These are phyloP conservation scores for Oryzias javanicus DNA, from an alignment of 2,113 vertebrate species.

Conservation along the genomic window DNA sequence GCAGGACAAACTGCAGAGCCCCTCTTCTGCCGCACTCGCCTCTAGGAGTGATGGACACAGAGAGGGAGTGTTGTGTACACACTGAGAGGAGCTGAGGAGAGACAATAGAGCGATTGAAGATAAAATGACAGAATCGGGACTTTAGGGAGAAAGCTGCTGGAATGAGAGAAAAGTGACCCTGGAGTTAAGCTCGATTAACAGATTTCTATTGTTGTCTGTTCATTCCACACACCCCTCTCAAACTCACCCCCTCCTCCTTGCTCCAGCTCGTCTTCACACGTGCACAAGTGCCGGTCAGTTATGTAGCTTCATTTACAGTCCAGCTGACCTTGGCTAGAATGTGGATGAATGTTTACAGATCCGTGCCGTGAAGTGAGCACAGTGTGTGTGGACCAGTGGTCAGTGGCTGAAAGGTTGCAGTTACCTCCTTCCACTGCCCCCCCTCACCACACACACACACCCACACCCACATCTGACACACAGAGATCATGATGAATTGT, in stretches of 20 bases:
- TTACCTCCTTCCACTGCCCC: constrained; percentile 72
- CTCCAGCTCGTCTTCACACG: constrained; percentile 7
- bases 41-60: constrained; percentile 35
- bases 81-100: constrained; percentile 23
- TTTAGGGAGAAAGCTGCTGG: background rate
- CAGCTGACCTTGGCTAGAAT: constrained; percentile 80
- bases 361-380: constrained; percentile 76
- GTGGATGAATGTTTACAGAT: constrained; percentile 80
- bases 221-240: constrained; percentile 1
- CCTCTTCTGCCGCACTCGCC: constrained; percentile 17
- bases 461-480: constrained; percentile 75
- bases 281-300: constrained; percentile 26
- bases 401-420: constrained; percentile 78
- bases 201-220: constrained; percentile 8
- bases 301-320: constrained; percentile 73
- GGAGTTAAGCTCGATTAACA: constrained; percentile 39
- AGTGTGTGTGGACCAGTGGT: constrained; percentile 78
- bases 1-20: constrained; percentile 46
- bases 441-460: constrained; percentile 1
- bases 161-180: constrained; percentile 16
- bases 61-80: constrained; percentile 18
- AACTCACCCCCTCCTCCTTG: constrained; percentile 3
- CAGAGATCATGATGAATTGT: constrained; percentile 98
- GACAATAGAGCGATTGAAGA: constrained; percentile 13
- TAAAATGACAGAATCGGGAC: constrained; percentile 13